Percentiles rank a stretch among this genome's conserved stretches.
Evolutionary conservation across 2,888 invertebrate genomes (phyloP).

Genomic region (Eurois occulta): DNA sequence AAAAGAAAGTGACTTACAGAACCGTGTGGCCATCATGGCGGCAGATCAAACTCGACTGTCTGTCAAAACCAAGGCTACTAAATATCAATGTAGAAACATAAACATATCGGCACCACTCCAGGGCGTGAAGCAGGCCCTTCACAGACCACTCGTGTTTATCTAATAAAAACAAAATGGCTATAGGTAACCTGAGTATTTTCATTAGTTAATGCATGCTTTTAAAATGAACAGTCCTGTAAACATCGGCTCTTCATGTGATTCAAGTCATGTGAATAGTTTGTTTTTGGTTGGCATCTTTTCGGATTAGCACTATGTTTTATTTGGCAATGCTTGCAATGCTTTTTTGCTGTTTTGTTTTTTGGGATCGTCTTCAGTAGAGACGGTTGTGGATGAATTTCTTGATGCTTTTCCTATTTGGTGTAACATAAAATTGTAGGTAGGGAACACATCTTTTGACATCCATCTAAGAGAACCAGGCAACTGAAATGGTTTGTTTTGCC

Average conservation of each 20-base stretch:
- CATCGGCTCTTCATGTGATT: not conserved
- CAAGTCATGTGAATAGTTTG: not conserved
- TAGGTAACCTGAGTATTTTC: not conserved
- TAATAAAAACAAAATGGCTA: conserved; percentile 28
- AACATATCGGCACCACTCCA: conserved; percentile 23
- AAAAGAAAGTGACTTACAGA: conserved; percentile 25
- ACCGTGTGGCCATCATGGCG: conserved; percentile 7
- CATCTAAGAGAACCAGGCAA: not conserved
- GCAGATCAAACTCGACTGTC: conserved; percentile 23
- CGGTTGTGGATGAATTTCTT: too few relatives aligned
- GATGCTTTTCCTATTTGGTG: not conserved
- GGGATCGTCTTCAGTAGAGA: not conserved
- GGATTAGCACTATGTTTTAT: not conserved
- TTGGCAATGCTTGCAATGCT: too few relatives aligned
- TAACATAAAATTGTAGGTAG: not conserved
- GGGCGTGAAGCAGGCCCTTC: conserved; percentile 22
- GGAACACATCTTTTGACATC: too few relatives aligned
- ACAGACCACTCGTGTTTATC: conserved; percentile 37
- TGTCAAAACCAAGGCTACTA: not conserved
- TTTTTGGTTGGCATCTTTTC: not conserved
- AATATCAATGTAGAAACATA: conserved; percentile 1
- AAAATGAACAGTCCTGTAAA: not conserved
- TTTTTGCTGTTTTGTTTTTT: too few relatives aligned
- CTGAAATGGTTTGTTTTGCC: not conserved
- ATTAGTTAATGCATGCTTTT: conserved; percentile 36